A percentile compares a stretch with the other conserved stretches of the same genome.
phyloP scores from a whole-genome alignment of 1,140 invertebrate species.

The Drosophila bocki region DNA sequence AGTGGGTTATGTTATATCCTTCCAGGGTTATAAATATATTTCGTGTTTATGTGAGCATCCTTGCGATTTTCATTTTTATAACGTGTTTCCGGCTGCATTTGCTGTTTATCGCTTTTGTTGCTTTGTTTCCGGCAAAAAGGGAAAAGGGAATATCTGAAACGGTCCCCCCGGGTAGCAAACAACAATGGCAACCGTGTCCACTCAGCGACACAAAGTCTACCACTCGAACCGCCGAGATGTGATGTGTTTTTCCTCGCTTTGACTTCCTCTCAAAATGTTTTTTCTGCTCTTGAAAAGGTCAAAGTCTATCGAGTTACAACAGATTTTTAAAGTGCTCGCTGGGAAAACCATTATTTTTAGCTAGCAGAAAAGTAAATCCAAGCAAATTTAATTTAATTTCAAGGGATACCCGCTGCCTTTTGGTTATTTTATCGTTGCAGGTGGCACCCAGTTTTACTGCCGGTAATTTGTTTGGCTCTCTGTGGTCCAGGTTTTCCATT shows the following conservation, averaged over 20 bases:
- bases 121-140: conserved; percentile 26
- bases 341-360: background rate
- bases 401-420: background rate
- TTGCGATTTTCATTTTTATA: conserved; percentile 40
- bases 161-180: conserved; percentile 6
- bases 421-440: background rate
- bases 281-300: conserved; percentile 57
- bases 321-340: conserved; percentile 1
- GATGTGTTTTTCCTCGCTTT: conserved; percentile 24
- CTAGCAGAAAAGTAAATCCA: conserved; percentile 18
- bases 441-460: conserved; percentile 20
- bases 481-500: conserved; percentile 22
- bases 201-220: conserved; percentile 65
- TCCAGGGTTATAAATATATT: conserved; percentile 2
- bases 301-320: conserved; percentile 51
- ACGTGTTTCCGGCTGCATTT: conserved; percentile 47
- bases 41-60: conserved; percentile 22
- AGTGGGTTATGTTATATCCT: background rate
- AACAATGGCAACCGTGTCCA: conserved; percentile 23
- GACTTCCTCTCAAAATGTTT: conserved; percentile 16
- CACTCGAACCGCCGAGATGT: conserved; percentile 52
- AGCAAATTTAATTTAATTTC: conserved; percentile 24
- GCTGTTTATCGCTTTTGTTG: conserved; percentile 52
- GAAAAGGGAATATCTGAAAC: background rate
- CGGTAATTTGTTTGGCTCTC: conserved; percentile 19